These are phyloP conservation scores for Cepphus grylle DNA, from an alignment of 2,113 vertebrate species.

Conservation along the genomic window DNA sequence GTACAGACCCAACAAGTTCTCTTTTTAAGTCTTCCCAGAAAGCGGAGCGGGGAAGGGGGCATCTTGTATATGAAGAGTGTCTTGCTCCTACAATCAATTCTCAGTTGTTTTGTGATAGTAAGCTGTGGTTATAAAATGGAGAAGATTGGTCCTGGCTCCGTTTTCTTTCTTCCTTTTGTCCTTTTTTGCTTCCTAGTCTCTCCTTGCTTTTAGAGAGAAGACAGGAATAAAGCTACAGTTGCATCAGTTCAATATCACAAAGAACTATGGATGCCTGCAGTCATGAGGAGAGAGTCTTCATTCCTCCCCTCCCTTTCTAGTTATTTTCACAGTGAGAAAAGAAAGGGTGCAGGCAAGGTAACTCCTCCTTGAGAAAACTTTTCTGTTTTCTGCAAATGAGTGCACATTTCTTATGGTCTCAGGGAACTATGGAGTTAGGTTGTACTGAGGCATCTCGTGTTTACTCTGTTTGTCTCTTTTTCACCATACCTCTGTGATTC, in stretches of 20 bases:
- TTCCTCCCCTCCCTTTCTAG: not conserved
- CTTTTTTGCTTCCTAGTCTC: not conserved
- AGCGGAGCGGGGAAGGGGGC: accelerated
- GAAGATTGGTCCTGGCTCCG: not conserved
- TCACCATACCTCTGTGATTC: not conserved
- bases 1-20: accelerated
- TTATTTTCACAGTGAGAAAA: not conserved
- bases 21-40: not conserved
- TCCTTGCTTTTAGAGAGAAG: not conserved
- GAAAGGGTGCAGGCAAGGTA: not conserved
- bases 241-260: not conserved
- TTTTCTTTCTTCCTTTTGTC: not conserved
- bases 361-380: not conserved
- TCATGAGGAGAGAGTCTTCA: not conserved
- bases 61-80: not conserved
- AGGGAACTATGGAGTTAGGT: not conserved
- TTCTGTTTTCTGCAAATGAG: not conserved
- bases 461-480: not conserved
- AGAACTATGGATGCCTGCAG: not conserved
- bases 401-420: not conserved
- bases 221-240: not conserved
- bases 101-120: not conserved
- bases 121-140: not conserved
- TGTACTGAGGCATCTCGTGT: not conserved
- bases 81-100: not conserved